Conservation (phyloP, 2,113 vertebrate genomes). For the Steatornis caripensis region DNA sequence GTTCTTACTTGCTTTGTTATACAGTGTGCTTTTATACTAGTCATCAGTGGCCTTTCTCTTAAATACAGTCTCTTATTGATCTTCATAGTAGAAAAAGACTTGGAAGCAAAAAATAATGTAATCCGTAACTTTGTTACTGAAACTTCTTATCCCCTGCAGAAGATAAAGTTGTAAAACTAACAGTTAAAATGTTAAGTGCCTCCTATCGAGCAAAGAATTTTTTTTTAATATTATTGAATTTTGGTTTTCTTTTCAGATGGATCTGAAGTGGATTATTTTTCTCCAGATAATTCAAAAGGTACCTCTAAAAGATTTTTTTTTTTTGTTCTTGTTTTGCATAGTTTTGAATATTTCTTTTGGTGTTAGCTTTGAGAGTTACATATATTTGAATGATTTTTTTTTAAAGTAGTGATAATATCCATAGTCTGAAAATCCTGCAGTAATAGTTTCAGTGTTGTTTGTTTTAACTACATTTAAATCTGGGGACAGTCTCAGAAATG, state of each 20-base stretch:
- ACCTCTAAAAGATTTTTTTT: background rate
- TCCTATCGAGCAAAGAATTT: background rate
- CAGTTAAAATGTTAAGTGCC: background rate
- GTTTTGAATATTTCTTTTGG: background rate
- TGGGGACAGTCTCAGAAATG: background rate
- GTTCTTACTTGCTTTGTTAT: background rate
- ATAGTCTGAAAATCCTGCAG: background rate
- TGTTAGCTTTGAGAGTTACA: background rate
- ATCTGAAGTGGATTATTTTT: slow-evolving; percentile 82
- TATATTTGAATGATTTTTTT: background rate
- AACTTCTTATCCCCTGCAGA: background rate
- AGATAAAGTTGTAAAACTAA: background rate
- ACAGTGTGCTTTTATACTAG: background rate
- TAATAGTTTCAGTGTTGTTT: background rate
- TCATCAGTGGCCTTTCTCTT: background rate
- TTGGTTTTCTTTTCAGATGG: slow-evolving; percentile 74
- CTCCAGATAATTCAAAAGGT: slow-evolving; percentile 93
- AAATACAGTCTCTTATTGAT: background rate
- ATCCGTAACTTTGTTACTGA: background rate
- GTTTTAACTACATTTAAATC: background rate
- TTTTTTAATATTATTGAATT: background rate
- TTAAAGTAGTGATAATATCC: background rate
- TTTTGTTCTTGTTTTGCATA: background rate
- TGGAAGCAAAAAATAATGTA: background rate
- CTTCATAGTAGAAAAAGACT: background rate